Base-by-base conservation (phyloP, 1,140 invertebrate genomes). In the Planococcus citri region DNA sequence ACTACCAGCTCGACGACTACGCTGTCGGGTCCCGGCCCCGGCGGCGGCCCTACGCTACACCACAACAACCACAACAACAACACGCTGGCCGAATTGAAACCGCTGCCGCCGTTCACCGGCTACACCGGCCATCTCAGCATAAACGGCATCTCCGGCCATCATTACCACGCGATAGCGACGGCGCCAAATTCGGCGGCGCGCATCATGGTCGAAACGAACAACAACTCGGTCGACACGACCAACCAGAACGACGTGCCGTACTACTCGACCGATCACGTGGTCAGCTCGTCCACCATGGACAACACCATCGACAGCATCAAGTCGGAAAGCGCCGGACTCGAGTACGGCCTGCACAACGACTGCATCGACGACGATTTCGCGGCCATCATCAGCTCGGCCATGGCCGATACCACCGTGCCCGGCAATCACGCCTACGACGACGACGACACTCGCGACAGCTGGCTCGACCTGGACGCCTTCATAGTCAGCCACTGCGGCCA, bases 321-420 rank as follows among this genome's bases (percentile, higher is more conserved):
- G 74, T 78, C 77, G 0, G 81, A 82, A 75, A 78, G 70, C 38
- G 69, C 81, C 20, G 69, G 27, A 27, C 76, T 79, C 0, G 81
- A 82, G 21, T 87, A 87, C 75, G 72, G 73, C 38, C 74, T 73
- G 20, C 74, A 78, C 25, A 73, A 79, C 9, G 77, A 77, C 20
- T 77, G 78, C 1, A 90, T 91, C 73, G 90, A 92, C 74, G 90
- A 92, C 71, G 91, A 92, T 73, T 90, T 94, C 71, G 90, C 90
- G 0, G 89, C 90, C 20, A 89, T 94, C 22, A 92, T 94, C 69
- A 89, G 90, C 0, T 91, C 88, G 0, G 90, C 90, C n/a, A 93
- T 94, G 72, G 90, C 90, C 0, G 91, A 92, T 74, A 91, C 89
- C 0, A 91, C 90, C 0, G 88, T 89, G 2, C 85, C 86, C 12